Conservation (phyloP, 2,888 invertebrate genomes). For the Acleris sparsana region DNA sequence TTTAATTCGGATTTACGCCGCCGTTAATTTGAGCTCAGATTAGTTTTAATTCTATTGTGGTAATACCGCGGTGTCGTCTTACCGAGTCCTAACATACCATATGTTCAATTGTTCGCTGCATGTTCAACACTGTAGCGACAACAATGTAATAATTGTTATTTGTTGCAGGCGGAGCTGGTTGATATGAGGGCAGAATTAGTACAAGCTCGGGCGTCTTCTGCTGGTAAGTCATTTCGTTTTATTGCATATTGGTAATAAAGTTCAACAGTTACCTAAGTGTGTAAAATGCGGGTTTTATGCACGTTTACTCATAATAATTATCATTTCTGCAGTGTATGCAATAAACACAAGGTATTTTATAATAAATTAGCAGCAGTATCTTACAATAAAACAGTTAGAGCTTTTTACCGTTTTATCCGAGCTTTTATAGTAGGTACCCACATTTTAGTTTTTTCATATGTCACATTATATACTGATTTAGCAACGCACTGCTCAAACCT, state of each 20-base stretch:
- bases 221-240: constrained; percentile 53
- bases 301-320: constrained; percentile 2
- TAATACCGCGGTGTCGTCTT: constrained; percentile 60
- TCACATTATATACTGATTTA: too few species aligned
- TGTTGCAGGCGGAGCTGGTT: constrained; percentile 89
- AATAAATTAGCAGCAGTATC: too few species aligned
- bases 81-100: constrained; percentile 49
- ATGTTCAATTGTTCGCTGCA: constrained; percentile 13
- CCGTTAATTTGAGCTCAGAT: constrained; percentile 54
- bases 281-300: constrained; percentile 12
- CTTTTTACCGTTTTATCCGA: too few species aligned
- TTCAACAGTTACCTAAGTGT: not conserved
- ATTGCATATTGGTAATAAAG: constrained; percentile 19
- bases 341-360: constrained; percentile 43
- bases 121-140: constrained; percentile 31
- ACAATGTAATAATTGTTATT: constrained; percentile 44
- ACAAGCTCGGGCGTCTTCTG: constrained; percentile 84
- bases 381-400: too few species aligned
- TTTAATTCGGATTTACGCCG: constrained; percentile 71
- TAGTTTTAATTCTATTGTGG: constrained; percentile 68
- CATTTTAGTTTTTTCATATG: too few species aligned
- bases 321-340: not conserved
- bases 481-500: too few species aligned
- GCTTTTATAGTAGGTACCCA: too few species aligned
- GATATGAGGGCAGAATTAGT: constrained; percentile 89